Evolutionary conservation across 2,888 invertebrate species (phyloP), one percentile per base, ranked within the genome.

Genomic region (Caenorhabditis sp.): DNA sequence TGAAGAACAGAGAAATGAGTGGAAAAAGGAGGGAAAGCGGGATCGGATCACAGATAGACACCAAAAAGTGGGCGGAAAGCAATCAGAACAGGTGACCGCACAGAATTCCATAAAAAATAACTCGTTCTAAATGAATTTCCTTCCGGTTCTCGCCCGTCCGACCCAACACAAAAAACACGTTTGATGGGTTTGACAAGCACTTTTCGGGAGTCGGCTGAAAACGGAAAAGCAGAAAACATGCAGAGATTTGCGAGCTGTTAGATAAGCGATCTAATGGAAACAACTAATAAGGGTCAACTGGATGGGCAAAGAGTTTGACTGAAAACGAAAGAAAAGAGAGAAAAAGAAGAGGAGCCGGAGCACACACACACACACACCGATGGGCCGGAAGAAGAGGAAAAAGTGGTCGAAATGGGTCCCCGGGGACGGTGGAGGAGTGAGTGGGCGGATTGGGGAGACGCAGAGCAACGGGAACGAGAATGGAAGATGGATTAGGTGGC

Each of bases 401-500:
- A 55, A 63, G 72, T 55, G 72, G 62, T 55, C 53, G 71, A 62
- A 62, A 71, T 63, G 72, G 63, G 72, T 70, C 70, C 59, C 70
- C 70, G 39, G 70, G 58, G 53, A 68, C 48, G 41, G 70, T 59
- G 24, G 32, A 22, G 9, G n/a, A 53, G 53, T 45, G 15, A 70
- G 59, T 45, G 37, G 5, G 17, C 4, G 22, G 52, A 35, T 46
- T 15, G 32, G 52, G 8, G 72, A 65, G 63, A 45, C 53, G 45
- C 59, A 70, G 70, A 70, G 52, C 6, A 26, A 32, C 35, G 30
- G 37, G 46, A 26, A 35, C 24, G 61, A 52, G 55, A 41, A 37
- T 37, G 41, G 24, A 70, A 59, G 70, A 70, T 61, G 61, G 62
- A 62, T 62, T 61, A 71, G 62, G 62, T 62, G 62, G 53, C 32